Evolutionary conservation across 2,113 vertebrate species (phyloP), one percentile per base, ranked within the genome.

Genomic region (Pollachius pollachius): DNA sequence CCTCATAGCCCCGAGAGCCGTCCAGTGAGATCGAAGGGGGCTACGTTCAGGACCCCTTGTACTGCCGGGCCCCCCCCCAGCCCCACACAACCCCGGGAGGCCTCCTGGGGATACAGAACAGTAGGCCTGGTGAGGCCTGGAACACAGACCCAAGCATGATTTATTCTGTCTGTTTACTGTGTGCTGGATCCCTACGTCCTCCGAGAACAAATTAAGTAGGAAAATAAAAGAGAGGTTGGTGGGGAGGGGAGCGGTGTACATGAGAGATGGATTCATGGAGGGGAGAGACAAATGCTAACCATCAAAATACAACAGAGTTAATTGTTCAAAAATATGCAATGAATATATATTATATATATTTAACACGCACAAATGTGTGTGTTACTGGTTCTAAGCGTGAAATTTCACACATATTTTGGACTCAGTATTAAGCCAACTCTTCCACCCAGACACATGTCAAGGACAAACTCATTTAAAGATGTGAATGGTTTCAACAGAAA

Each of bases 181-280:
- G 87, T 78, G 83, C 81, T 87, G 79, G 80, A 72, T 89, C 81
- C 72, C 76, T 54, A 61, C 52, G 79, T 89, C 90, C 85, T 89
- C 80, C 69, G 90, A 92, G 90, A 90, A 81, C 84, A 92, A 92
- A 91, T 92, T 86, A 89, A 90, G 88, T 72, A 78, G 83, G 84
- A 81, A 67, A 81, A 84, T 74, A 82, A 76, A 67, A 70, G 52
- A 21, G 19, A 61, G 15, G 67, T 52, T 41, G 61, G 62, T 64
- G 71, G 58, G 23, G 61, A 73, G 41, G 9, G 12, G 60, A 68
- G 21, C 65, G 69, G 30, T 62, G 63, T 69, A 72, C 69, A 13
- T 11, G 15, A 64, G 52, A 69, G 67, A 57, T 62, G 59, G 56
- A 63, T 54, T 54, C 12, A 18, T 18, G 60, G 21, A 23, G 8